These are phyloP conservation scores for Schizotus pectinicornis DNA, from an alignment of 2,888 invertebrate species.

Conservation along the genomic window DNA sequence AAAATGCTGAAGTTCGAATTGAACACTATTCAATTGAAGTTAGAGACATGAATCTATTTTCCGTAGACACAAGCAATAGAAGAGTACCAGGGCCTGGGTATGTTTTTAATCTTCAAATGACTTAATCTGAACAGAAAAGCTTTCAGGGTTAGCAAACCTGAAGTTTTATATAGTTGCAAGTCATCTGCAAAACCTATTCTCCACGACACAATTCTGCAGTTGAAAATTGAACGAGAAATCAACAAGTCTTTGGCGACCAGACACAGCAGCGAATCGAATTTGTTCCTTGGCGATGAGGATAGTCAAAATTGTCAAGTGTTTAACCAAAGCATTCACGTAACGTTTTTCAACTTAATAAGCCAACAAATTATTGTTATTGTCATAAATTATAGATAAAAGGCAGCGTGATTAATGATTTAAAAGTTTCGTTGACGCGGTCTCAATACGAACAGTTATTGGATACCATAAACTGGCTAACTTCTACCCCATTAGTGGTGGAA, in stretches of 20 bases:
- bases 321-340: conserved; percentile 41
- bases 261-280: conserved; percentile 49
- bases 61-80: conserved; percentile 68
- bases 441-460: conserved; percentile 92
- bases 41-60: conserved; percentile 86
- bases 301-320: conserved; percentile 28
- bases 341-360: conserved; percentile 6
- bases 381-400: conserved; percentile 76
- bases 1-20: conserved; percentile 43
- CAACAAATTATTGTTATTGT: conserved; percentile 1
- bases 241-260: conserved; percentile 38
- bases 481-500: conserved; percentile 51
- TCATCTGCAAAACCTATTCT: conserved; percentile 83
- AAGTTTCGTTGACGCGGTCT: conserved; percentile 82
- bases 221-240: conserved; percentile 59
- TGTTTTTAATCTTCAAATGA: conserved; percentile 3
- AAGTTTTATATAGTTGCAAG: conserved; percentile 76
- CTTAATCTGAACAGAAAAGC: background rate
- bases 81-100: conserved; percentile 53
- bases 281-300: conserved; percentile 49
- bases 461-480: conserved; percentile 62
- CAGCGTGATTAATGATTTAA: conserved; percentile 81
- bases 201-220: conserved; percentile 84
- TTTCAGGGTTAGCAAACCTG: conserved; percentile 61
- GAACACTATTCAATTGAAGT: conserved; percentile 73